Evolutionary conservation across 2,797 vertebrate species (phyloP).

Genomic region (Poeciliopsis infans): DNA sequence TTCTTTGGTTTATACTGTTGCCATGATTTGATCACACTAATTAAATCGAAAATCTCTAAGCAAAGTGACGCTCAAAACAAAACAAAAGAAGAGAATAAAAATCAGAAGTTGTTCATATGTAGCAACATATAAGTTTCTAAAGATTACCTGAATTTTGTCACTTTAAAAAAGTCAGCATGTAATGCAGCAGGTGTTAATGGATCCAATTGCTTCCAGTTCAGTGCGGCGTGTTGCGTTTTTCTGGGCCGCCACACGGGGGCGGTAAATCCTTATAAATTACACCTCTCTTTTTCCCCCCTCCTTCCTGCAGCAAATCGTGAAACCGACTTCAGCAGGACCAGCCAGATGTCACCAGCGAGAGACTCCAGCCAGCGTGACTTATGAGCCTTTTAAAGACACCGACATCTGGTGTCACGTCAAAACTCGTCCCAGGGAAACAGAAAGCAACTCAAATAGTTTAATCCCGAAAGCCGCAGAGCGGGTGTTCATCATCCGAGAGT

Average conservation of each 20-base stretch:
- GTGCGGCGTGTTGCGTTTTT: conserved; percentile 38
- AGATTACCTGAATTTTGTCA: background rate
- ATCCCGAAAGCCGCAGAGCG: conserved; percentile 22
- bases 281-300: background rate
- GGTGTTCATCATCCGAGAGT: conserved; percentile 42
- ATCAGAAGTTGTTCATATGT: background rate
- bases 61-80: background rate
- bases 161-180: background rate
- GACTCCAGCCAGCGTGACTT: conserved; percentile 49
- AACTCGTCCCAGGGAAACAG: conserved; percentile 40
- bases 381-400: conserved; percentile 50
- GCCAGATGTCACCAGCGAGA: conserved; percentile 49
- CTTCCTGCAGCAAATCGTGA: conserved; percentile 35
- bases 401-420: conserved; percentile 60
- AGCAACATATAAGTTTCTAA: background rate
- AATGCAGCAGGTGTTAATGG: background rate
- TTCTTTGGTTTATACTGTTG: background rate
- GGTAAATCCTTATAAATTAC: conserved; percentile 55
- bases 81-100: background rate
- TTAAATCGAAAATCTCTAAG: background rate
- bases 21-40: background rate
- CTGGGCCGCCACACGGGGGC: conserved; percentile 67
- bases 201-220: background rate
- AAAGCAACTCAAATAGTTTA: conserved; percentile 28
- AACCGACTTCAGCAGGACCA: conserved; percentile 57